phyloP scores from a whole-genome alignment of 2,888 invertebrate species.

The Drosophila merina region DNA sequence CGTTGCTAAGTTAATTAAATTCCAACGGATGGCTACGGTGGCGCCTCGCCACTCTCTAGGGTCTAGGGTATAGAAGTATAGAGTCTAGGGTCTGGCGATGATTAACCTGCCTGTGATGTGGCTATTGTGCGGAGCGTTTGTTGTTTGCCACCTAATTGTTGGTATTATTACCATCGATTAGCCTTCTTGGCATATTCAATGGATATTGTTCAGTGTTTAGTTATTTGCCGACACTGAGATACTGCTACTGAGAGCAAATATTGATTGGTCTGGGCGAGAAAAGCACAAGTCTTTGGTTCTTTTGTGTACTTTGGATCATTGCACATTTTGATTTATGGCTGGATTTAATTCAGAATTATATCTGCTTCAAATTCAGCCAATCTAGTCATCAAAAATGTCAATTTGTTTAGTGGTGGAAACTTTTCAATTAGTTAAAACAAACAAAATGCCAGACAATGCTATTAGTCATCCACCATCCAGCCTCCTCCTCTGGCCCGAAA shows the following conservation, averaged over 20 bases:
- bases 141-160: slow-evolving; percentile 46
- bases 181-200: slow-evolving; percentile 21
- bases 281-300: not conserved
- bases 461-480: slow-evolving; percentile 22
- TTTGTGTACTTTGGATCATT: slow-evolving; percentile 19
- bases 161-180: slow-evolving; percentile 53
- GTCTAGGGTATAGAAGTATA: no score
- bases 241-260: slow-evolving; percentile 20
- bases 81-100: slow-evolving; percentile 24
- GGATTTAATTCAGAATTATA: slow-evolving; percentile 26
- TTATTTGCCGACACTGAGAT: slow-evolving; percentile 20
- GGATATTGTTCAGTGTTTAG: slow-evolving; percentile 18
- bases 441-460: slow-evolving; percentile 22
- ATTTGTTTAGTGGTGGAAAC: slow-evolving; percentile 48
- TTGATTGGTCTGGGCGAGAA: slow-evolving; percentile 19
- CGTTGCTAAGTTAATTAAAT: slow-evolving; percentile 67
- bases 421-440: slow-evolving; percentile 39
- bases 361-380: not conserved
- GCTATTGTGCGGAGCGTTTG: slow-evolving; percentile 15
- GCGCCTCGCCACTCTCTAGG: not conserved
- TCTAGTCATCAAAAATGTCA: slow-evolving; percentile 25
- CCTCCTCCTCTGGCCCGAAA: slow-evolving; percentile 14
- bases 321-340: slow-evolving; percentile 34
- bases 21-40: slow-evolving; percentile 32
- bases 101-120: slow-evolving; percentile 38